Base-by-base conservation (phyloP, 2,113 vertebrate genomes). In the Eretmochelys imbricata region DNA sequence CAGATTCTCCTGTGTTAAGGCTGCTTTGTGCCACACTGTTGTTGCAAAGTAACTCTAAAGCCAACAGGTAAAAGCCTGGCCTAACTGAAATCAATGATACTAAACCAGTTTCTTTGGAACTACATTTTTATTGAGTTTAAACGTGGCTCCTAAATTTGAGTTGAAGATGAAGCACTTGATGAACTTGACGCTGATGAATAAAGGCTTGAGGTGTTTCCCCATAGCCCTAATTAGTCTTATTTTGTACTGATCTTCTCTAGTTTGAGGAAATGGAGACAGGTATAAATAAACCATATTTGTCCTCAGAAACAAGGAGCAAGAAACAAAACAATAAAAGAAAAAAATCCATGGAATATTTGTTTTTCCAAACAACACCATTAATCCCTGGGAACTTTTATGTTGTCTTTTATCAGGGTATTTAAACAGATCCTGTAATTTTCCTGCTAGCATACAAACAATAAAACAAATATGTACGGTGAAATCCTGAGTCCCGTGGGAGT, bases 1-100 rank as follows among this genome's bases (percentile, higher is more conserved):
- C 88, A n/a, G 16, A 84, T 25, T 55, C 51, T 51, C 42, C 88
- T 84, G 27, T 3, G 7, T 51, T 22, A 19, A 86, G 49, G 35
- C 13, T 80, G 6, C 42, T 59, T 31, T 0, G 0, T 88, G 72
- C 11, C 5, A 1, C 8, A 0, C 0, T 50, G 50, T 49, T 11
- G 0, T 22, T 87, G 79, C 79, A 92, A 88, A 93, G 69, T 14
- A 13, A 16, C 6, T 48, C 6, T 6, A 53, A 54, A 6, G 35
- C 49, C 29, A 91, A 57, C 35, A n/a, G 29, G 46, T 2, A 5
- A 19, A 90, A 42, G 5, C 14, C 5, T n/a, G 84, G 4, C 5
- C 75, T 10, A 4, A 35, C 31, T 65, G 62, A 65, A 65, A 29
- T 65, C 24, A 72, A 53, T 50, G 14, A 50, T 4, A 38, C 3